Evolutionary conservation across 2,113 vertebrate species (phyloP), one percentile per base, ranked within the genome.

Genomic region (Tragelaphus strepsiceros): DNA sequence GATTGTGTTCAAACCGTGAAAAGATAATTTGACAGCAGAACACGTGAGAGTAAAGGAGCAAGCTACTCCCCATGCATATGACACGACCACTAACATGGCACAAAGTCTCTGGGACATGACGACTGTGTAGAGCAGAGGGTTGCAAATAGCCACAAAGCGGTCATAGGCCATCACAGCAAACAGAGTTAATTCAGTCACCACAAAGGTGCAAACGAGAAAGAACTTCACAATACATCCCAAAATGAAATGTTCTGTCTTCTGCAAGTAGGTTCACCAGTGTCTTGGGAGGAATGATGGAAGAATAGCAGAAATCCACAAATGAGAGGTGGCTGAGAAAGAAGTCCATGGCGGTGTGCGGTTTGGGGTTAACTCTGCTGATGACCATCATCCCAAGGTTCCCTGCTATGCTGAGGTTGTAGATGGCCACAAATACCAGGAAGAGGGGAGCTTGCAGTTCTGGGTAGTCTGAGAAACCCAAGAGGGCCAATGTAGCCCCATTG

Each of bases 91-190:
- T 2, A 98, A 58, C 35, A n/a, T 4, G 12, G 28, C 21, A 28
- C 96, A 98, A 24, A 96, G n/a, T 4, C 35, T 97, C 46, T 82
- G 78, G 14, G 96, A 97, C 96, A 98, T 96, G 16, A 81, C 28
- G 2, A 81, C 59, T 51, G 74, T 95, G 92, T 98, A 98, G 3
- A 96, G 89, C 64, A 98, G 51, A 17, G 97, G 97, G 15, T 74
- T 97, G 7, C 97, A 98, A n/a, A 98, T 97, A 67, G 95, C 97
- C 53, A 98, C 84, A 6, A 98, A 97, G 2, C 15, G 32, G 12
- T 97, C 98, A 74, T 97, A 98, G 35, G 95, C 91, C 98, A 97
- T 97, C 28, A 91, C 94, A 24, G 88, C 95, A 54, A 98, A n/a
- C 24, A 98, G 9, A 26, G 91, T 91, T 2, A 91, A 96, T 12